Conservation (phyloP, 2,113 vertebrate species). For the Sorex araneus region DNA sequence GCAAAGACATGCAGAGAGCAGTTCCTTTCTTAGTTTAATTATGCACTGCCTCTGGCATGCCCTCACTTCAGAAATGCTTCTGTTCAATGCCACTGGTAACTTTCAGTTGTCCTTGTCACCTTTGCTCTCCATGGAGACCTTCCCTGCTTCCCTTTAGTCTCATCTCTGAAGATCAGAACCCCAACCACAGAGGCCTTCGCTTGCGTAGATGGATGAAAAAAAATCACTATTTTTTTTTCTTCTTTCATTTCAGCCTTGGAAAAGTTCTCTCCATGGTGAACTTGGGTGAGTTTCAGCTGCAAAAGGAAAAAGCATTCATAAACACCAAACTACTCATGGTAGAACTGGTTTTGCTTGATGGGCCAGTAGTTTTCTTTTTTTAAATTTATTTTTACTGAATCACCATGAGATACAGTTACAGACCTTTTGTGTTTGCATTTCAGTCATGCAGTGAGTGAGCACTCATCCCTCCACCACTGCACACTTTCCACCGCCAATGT, state of each 20-base stretch:
- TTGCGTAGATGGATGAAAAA: not conserved
- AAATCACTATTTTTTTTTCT: slow-evolving; percentile 51
- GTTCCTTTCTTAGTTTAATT: not conserved
- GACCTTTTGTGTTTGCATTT: no score
- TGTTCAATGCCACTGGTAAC: not conserved
- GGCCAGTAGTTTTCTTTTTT: no score
- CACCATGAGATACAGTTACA: no score
- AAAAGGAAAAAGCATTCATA: not conserved
- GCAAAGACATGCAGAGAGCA: not conserved
- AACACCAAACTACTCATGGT: not conserved
- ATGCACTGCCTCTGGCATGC: not conserved
- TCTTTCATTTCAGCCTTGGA: slow-evolving; percentile 79
- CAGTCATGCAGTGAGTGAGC: no score
- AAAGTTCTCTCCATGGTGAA: slow-evolving; percentile 59
- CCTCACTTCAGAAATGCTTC: not conserved
- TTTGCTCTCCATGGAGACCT: not conserved
- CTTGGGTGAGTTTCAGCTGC: slow-evolving; percentile 70
- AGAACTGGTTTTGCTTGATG: not conserved
- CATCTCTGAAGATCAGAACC: not conserved
- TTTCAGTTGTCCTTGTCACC: not conserved
- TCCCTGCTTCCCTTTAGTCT: not conserved
- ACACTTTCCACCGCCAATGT: no score
- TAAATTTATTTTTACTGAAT: no score
- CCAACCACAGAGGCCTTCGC: not conserved
- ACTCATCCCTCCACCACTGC: no score